Conservation (phyloP, 2,888 invertebrate genomes). For the Heliconius erato region DNA sequence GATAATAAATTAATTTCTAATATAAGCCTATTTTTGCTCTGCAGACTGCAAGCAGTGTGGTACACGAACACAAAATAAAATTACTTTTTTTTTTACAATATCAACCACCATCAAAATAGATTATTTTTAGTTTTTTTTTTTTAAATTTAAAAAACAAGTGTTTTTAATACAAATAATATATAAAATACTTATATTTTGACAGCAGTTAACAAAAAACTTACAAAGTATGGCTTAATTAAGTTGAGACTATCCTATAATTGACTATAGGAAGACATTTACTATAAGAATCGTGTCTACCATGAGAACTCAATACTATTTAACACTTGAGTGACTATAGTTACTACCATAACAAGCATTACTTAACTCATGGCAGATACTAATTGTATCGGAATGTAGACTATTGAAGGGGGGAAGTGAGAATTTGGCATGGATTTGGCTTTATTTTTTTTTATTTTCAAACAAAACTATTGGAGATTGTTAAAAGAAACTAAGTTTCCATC, state of each 20-base stretch:
- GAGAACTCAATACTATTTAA: background rate
- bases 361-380: slow-evolving; percentile 8
- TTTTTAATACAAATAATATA: background rate
- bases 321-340: background rate
- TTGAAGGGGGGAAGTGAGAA: slow-evolving; percentile 42
- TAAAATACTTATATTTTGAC: slow-evolving; percentile 9
- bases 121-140: background rate
- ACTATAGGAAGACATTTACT: slow-evolving; percentile 71
- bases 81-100: slow-evolving; percentile 25
- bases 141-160: background rate
- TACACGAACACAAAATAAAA: slow-evolving; percentile 7
- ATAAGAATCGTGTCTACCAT: slow-evolving; percentile 18
- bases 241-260: slow-evolving; percentile 44
- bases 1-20: slow-evolving; percentile 31
- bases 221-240: slow-evolving; percentile 30
- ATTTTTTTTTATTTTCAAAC: slow-evolving; percentile 54
- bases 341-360: background rate
- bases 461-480: slow-evolving; percentile 51
- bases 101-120: slow-evolving; percentile 8
- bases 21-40: slow-evolving; percentile 12
- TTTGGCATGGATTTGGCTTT: slow-evolving; percentile 65
- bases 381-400: slow-evolving; percentile 61
- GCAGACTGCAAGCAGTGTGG: slow-evolving; percentile 1
- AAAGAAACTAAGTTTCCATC: slow-evolving; percentile 63
- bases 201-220: slow-evolving; percentile 29